These are phyloP conservation scores for Nyctibius bracteatus DNA, from an alignment of 2,113 vertebrate species.

Conservation along the genomic window DNA sequence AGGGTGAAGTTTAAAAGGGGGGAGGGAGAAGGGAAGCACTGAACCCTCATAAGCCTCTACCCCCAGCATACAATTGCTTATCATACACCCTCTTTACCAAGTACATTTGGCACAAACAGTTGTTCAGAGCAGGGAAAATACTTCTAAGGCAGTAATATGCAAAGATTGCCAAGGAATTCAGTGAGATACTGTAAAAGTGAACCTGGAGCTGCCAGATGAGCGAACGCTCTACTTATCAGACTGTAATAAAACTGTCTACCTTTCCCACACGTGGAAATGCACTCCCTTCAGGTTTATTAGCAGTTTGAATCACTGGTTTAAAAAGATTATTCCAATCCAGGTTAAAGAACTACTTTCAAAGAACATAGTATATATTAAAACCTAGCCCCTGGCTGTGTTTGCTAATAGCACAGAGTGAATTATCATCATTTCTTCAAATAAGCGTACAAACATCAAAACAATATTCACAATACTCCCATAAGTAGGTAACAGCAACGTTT, in stretches of 20 bases:
- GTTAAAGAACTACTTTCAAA: neutral
- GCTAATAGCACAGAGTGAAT: neutral
- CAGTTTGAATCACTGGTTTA: neutral
- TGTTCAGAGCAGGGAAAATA: neutral
- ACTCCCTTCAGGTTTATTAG: neutral
- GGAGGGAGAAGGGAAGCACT: neutral
- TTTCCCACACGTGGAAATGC: neutral
- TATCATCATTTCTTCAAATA: neutral
- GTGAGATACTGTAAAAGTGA: neutral
- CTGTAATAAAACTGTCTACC: neutral
- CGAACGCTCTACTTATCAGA: neutral
- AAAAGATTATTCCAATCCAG: neutral
- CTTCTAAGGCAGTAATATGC: neutral
- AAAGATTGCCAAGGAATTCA: neutral
- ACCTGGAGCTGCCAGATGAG: neutral
- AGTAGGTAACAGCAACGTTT: neutral
- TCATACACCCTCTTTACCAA: neutral
- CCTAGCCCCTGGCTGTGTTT: neutral
- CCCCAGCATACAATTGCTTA: slow-evolving; percentile 2
- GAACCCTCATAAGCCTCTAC: neutral
- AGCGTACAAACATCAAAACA: neutral
- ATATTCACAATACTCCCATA: neutral
- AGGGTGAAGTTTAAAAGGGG: neutral
- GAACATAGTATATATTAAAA: neutral
- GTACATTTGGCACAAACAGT: neutral